phyloP scores from a whole-genome alignment of 2,113 vertebrate species.

The Heterochromis multidens region DNA sequence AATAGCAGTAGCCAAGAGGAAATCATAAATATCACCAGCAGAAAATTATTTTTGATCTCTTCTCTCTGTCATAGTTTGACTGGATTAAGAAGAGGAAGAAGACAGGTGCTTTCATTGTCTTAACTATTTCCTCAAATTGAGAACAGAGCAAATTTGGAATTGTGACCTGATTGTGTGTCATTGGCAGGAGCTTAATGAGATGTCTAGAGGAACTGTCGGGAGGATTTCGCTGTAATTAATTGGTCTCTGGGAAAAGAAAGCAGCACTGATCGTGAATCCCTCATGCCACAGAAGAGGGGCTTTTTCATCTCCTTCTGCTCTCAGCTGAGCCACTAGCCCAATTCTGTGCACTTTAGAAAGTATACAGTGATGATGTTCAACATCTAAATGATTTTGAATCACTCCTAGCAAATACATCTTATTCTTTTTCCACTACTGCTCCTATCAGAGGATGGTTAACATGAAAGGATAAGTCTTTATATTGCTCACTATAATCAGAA shows the following conservation, averaged over 20 bases:
- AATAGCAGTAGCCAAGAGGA: background rate
- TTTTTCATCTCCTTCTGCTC: background rate
- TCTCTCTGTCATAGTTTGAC: background rate
- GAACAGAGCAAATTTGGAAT: background rate
- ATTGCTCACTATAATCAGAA: background rate
- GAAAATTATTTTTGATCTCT: background rate
- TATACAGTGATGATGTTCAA: background rate
- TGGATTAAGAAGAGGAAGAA: background rate
- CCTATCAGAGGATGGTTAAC: background rate
- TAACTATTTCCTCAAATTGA: background rate
- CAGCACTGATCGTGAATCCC: slow-evolving; percentile 1
- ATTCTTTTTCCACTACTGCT: fast-evolving
- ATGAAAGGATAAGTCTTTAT: background rate
- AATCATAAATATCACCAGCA: background rate
- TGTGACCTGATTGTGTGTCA: slow-evolving; percentile 9
- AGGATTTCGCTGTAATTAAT: slow-evolving; percentile 27
- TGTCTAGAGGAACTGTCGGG: background rate
- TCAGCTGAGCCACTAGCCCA: background rate
- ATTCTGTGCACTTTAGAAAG: background rate
- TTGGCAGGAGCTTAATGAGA: slow-evolving; percentile 31
- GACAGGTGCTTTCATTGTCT: background rate
- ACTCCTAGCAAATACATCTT: background rate
- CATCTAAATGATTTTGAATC: background rate
- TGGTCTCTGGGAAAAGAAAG: slow-evolving; percentile 8
- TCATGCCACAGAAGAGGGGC: background rate